Conservation (phyloP, 2,888 invertebrate genomes). For the Pyrochroa serraticornis region DNA sequence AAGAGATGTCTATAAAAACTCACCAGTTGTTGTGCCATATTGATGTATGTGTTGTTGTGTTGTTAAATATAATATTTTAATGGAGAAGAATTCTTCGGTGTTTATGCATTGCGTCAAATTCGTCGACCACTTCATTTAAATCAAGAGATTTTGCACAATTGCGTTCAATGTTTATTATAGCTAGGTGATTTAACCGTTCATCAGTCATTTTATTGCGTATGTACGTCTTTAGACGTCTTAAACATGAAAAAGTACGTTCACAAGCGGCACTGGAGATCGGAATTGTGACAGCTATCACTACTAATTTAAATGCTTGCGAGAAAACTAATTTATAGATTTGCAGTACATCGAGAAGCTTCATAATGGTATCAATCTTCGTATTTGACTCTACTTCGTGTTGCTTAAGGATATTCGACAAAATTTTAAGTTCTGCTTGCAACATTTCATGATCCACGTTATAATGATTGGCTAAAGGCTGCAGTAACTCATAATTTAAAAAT, state of each 20-base stretch:
- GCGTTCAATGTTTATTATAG: constrained; percentile 3
- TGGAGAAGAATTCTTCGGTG: too few species aligned
- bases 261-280: constrained; percentile 1
- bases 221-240: constrained; percentile 1
- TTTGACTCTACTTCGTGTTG: too few species aligned
- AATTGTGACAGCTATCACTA: constrained; percentile 5
- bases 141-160: not conserved
- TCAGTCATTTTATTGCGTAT: constrained; percentile 3
- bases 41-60: too few species aligned
- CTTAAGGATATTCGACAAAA: not conserved
- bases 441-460: not conserved
- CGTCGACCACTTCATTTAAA: too few species aligned
- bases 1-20: too few species aligned
- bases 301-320: constrained; percentile 6
- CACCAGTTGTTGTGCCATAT: too few species aligned
- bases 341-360: not conserved
- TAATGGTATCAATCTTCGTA: not conserved
- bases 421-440: not conserved
- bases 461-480: not conserved
- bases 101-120: too few species aligned
- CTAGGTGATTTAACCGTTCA: not conserved
- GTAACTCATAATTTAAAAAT: not conserved
- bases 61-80: too few species aligned
- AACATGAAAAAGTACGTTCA: constrained; percentile 9
- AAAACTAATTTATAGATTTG: constrained; percentile 8